These are phyloP conservation scores for Pseudomugil gertrudae DNA, from an alignment of 2,797 vertebrate species.

Conservation along the genomic window DNA sequence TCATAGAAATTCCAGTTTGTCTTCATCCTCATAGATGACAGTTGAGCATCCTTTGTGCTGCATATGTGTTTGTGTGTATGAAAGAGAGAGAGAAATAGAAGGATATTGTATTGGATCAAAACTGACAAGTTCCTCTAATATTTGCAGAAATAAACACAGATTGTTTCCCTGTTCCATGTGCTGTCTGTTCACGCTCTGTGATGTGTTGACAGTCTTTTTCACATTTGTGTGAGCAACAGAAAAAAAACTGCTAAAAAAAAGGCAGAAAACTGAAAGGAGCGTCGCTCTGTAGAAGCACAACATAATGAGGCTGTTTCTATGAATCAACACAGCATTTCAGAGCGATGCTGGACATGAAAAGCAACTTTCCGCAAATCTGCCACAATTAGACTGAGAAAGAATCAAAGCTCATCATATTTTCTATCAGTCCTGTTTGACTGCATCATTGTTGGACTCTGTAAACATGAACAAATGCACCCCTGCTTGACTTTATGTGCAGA, in stretches of 20 bases:
- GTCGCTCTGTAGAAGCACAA: conserved; percentile 10
- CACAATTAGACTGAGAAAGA: background rate
- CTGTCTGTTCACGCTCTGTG: conserved; percentile 19
- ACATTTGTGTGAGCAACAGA: conserved; percentile 18
- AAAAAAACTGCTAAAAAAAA: conserved; percentile 24
- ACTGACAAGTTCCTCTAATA: conserved; percentile 44
- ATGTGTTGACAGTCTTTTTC: conserved; percentile 42
- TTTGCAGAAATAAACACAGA: conserved; percentile 53
- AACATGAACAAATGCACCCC: conserved; percentile 39
- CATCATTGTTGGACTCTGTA: conserved; percentile 28
- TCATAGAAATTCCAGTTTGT: conserved; percentile 23
- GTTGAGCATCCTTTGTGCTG: conserved; percentile 15
- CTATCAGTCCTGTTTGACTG: background rate
- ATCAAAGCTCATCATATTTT: background rate
- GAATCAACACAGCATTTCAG: conserved; percentile 11
- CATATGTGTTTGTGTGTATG: background rate
- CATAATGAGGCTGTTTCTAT: conserved; percentile 7
- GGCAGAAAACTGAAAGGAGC: conserved; percentile 22
- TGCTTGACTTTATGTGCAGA: conserved; percentile 10
- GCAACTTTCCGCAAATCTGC: background rate
- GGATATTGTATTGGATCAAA: conserved; percentile 29
- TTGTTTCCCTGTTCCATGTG: conserved; percentile 38
- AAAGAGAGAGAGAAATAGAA: conserved; percentile 5
- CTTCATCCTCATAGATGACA: conserved; percentile 36
- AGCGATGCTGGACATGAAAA: background rate